phyloP scores from a whole-genome alignment of 2,888 invertebrate genomes.

The Ectropis crepuscularia region DNA sequence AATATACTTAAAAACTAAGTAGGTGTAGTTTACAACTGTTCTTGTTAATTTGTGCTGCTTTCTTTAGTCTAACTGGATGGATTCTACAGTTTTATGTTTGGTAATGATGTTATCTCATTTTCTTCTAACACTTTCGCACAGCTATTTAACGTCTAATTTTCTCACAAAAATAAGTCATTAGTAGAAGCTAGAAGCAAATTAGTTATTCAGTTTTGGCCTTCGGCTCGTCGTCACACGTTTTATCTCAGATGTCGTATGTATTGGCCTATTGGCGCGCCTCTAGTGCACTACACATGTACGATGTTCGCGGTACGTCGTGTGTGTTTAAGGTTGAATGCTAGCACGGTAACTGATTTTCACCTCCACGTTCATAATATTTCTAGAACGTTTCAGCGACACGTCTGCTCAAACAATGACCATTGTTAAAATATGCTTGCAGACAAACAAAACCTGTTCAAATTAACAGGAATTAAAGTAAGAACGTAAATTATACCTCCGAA shows the following conservation, averaged over 20 bases:
- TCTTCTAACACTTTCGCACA: neutral
- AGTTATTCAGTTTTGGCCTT: constrained; percentile 15
- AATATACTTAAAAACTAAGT: too few relatives aligned
- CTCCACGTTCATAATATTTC: constrained; percentile 41
- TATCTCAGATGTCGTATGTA: constrained; percentile 10
- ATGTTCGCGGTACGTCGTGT: constrained; percentile 7
- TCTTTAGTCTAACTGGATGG: too few relatives aligned
- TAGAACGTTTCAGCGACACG: constrained; percentile 37
- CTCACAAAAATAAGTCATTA: neutral
- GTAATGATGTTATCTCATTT: too few relatives aligned
- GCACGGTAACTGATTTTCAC: constrained; percentile 39
- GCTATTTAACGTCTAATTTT: neutral
- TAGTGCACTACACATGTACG: constrained; percentile 15
- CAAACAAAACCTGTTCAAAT: constrained; percentile 12
- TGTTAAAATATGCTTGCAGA: constrained; percentile 8
- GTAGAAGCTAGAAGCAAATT: neutral
- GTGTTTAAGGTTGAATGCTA: constrained; percentile 13
- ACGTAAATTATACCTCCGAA: constrained; percentile 26
- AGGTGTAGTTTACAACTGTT: too few relatives aligned
- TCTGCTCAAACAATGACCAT: constrained; percentile 17
- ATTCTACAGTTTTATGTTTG: too few relatives aligned
- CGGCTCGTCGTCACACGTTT: constrained; percentile 9
- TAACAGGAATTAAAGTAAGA: constrained; percentile 6
- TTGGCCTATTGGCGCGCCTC: constrained; percentile 20
- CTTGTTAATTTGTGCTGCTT: too few relatives aligned